Percentiles rank a stretch among this genome's conserved stretches.
Evolutionary conservation across 2,113 vertebrate species (phyloP).

Genomic region (Sprattus sprattus): DNA sequence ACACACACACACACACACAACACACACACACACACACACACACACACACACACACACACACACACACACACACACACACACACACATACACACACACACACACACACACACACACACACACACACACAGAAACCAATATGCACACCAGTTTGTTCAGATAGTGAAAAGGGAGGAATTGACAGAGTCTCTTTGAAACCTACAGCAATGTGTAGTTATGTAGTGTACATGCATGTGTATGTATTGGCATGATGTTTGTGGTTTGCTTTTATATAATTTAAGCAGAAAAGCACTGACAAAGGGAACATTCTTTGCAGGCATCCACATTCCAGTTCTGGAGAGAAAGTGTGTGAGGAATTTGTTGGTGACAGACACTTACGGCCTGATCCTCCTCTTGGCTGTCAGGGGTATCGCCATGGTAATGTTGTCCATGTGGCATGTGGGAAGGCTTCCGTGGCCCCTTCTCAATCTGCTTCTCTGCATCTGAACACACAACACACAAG

Average conservation of each 20-base stretch:
- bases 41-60: no score
- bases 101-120: no score
- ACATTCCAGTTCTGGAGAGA: neutral
- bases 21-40: no score
- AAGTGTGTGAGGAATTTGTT: neutral
- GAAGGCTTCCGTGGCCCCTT: slow-evolving; percentile 56
- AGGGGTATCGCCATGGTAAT: slow-evolving; percentile 69
- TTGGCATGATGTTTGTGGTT: neutral
- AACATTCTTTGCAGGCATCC: no score
- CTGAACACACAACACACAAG: slow-evolving; percentile 51
- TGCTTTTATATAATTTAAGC: neutral
- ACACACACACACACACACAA: no score
- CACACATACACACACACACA: no score
- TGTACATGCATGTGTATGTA: neutral
- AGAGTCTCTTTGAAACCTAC: no score
- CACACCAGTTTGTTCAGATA: no score
- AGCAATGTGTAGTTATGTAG: neutral
- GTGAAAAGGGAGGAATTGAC: no score
- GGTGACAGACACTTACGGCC: slow-evolving; percentile 58
- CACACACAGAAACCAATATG: no score
- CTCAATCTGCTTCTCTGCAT: slow-evolving; percentile 70
- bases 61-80: no score
- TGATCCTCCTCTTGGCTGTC: slow-evolving; percentile 76
- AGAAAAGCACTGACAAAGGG: neutral
- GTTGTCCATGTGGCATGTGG: slow-evolving; percentile 5